A percentile compares a stretch with the other conserved stretches of the same genome.
phyloP scores from a whole-genome alignment of 2,797 vertebrate genomes.

The Periparus ater region DNA sequence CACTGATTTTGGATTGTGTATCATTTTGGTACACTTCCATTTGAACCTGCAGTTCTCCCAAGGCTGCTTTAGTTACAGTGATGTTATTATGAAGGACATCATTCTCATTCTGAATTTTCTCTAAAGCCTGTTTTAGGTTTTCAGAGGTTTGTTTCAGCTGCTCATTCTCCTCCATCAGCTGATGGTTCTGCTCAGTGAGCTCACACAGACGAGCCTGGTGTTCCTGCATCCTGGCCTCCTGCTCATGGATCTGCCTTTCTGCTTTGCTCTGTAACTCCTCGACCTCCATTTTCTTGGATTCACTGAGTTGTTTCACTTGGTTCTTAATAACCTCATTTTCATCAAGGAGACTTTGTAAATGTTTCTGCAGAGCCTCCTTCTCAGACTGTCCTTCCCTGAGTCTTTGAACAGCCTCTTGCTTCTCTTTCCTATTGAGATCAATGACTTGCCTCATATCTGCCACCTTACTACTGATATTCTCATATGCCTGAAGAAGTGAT shows the following conservation, averaged over 20 bases:
- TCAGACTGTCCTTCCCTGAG: slow-evolving; percentile 74
- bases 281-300: slow-evolving; percentile 74
- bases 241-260: slow-evolving; percentile 68
- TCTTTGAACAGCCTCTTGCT: slow-evolving; percentile 80
- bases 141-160: slow-evolving; percentile 73
- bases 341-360: slow-evolving; percentile 64
- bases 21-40: slow-evolving; percentile 73
- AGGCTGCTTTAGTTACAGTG: slow-evolving; percentile 58
- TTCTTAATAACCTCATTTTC: slow-evolving; percentile 78
- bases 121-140: slow-evolving; percentile 68
- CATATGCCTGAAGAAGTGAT: slow-evolving; percentile 87
- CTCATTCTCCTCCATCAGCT: slow-evolving; percentile 72
- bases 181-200: slow-evolving; percentile 69
- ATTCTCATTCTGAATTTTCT: slow-evolving; percentile 76
- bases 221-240: slow-evolving; percentile 61
- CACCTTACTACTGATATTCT: slow-evolving; percentile 88
- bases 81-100: slow-evolving; percentile 67
- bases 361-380: slow-evolving; percentile 71
- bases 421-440: slow-evolving; percentile 82
- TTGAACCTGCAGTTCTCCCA: slow-evolving; percentile 75
- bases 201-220: slow-evolving; percentile 53
- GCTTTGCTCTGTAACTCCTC: slow-evolving; percentile 78
- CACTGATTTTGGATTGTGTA: slow-evolving; percentile 78
- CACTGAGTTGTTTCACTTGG: slow-evolving; percentile 71
- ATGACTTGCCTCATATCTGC: slow-evolving; percentile 87